Percentiles rank a stretch among this genome's conserved stretches.
phyloP scores from a whole-genome alignment of 2,797 vertebrate species.

The Gymnocypris eckloni region DNA sequence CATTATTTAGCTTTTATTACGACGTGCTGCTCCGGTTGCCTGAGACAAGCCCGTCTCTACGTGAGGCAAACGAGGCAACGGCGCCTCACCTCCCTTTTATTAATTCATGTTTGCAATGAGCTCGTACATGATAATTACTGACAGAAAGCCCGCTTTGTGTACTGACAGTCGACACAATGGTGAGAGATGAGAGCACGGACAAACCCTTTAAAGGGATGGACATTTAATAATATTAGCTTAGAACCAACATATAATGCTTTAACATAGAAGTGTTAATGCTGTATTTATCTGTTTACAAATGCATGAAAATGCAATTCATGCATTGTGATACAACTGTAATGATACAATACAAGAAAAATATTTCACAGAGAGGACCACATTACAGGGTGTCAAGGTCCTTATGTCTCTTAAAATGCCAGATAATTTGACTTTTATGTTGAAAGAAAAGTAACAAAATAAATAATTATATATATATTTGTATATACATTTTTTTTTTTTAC shows the following conservation, averaged over 20 bases:
- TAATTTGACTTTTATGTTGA: neutral
- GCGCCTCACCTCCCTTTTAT: conserved; percentile 51
- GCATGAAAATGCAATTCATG: neutral
- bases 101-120: conserved; percentile 63
- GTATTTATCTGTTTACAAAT: neutral
- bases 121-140: conserved; percentile 65
- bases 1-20: conserved; percentile 69
- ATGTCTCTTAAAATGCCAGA: neutral
- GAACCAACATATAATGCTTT: neutral
- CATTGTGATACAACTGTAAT: neutral
- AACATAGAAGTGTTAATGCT: neutral
- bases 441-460: no score
- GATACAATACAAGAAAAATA: neutral
- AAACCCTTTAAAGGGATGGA: conserved; percentile 52
- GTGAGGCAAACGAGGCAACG: conserved; percentile 43
- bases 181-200: conserved; percentile 54
- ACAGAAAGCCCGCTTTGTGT: conserved; percentile 68
- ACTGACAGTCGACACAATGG: conserved; percentile 56
- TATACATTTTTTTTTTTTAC: no score
- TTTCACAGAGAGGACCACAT: neutral
- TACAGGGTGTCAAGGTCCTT: neutral
- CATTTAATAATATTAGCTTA: conserved; percentile 50
- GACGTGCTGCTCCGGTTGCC: conserved; percentile 47
- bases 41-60: conserved; percentile 42
- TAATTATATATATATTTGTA: no score